These are phyloP conservation scores for Rugalucina vietnamica DNA, from an alignment of 2,888 invertebrate genomes.

Conservation along the genomic window DNA sequence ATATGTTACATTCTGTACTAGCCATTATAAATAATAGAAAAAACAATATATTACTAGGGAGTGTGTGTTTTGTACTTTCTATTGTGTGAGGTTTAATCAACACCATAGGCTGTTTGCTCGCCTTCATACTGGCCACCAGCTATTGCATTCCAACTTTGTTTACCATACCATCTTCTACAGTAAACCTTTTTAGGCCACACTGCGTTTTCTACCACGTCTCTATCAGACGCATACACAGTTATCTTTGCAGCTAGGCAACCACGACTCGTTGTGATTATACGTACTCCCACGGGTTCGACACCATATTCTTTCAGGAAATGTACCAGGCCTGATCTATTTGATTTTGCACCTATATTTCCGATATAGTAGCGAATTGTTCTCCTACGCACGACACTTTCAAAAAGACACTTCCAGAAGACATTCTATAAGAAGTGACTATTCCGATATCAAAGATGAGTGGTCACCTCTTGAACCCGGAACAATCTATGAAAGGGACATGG, in stretches of 20 bases:
- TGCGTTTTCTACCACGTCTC: background rate
- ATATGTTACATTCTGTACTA: background rate
- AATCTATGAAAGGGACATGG: no score
- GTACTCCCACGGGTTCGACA: background rate
- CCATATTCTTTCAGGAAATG: background rate
- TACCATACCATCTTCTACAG: background rate
- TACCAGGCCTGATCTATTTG: background rate
- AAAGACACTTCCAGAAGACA: no score
- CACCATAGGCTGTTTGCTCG: background rate
- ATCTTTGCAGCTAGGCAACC: background rate
- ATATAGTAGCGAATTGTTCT: background rate
- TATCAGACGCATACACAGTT: background rate
- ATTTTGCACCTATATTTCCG: background rate
- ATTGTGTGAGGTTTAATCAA: background rate
- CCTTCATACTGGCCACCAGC: background rate
- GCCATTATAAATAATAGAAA: background rate
- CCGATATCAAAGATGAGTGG: no score
- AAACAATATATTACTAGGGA: background rate
- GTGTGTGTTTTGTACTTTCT: background rate
- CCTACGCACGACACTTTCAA: background rate
- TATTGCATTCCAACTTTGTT: background rate
- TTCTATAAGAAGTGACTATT: no score
- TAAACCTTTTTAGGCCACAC: background rate
- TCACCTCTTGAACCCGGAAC: no score
- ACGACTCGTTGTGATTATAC: background rate